These are phyloP conservation scores for Amphilophus citrinellus DNA, from an alignment of 2,113 vertebrate species.

Conservation along the genomic window DNA sequence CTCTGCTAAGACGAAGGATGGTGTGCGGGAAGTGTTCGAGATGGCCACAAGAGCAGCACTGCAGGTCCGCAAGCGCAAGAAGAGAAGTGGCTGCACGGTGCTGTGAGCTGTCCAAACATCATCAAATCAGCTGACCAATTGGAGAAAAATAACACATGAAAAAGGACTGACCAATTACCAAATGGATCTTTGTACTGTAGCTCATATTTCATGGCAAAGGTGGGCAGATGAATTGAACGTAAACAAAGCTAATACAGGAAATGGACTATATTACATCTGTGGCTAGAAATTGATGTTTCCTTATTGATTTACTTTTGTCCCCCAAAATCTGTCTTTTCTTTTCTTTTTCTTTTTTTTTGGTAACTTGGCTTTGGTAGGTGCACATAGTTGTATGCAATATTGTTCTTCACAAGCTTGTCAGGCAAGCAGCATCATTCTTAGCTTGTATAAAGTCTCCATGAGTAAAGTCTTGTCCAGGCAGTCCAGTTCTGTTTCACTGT, in stretches of 20 bases:
- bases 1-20: conserved; percentile 98
- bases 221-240: conserved; percentile 39
- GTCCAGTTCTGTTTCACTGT: conserved; percentile 25
- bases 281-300: conserved; percentile 59
- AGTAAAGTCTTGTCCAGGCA: conserved; percentile 15
- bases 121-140: conserved; percentile 39
- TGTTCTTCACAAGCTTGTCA: conserved; percentile 33
- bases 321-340: conserved; percentile 40
- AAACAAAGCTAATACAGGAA: conserved; percentile 60
- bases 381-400: conserved; percentile 62
- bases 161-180: conserved; percentile 74
- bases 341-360: conserved; percentile 5
- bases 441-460: conserved; percentile 30
- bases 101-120: conserved; percentile 80
- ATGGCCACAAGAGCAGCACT: conserved; percentile 96
- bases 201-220: conserved; percentile 66
- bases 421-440: conserved; percentile 24
- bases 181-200: conserved; percentile 80
- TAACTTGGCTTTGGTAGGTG: conserved; percentile 50
- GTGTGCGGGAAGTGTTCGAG: conserved; percentile 96
- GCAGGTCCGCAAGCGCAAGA: conserved; percentile 95
- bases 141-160: conserved; percentile 24
- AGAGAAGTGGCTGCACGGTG: conserved; percentile 87
- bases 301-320: conserved; percentile 46
- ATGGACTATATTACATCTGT: conserved; percentile 60